phyloP scores from a whole-genome alignment of 2,113 vertebrate genomes.

The Perca schrenkii region DNA sequence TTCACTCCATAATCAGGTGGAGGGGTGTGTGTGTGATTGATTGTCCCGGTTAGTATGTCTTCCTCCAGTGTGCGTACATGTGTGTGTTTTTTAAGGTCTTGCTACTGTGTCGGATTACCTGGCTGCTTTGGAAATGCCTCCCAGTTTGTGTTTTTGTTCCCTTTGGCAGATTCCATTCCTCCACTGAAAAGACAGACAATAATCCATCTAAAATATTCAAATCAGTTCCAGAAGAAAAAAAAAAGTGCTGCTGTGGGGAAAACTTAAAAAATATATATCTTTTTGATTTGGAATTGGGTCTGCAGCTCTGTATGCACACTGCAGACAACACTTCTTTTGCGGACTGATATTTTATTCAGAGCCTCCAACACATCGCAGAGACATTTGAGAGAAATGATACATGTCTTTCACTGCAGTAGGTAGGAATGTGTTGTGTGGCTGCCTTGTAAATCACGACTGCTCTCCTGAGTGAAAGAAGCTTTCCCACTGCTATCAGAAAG shows the following conservation, averaged over 20 bases:
- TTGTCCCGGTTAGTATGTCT: conserved; percentile 46
- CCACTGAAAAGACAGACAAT: conserved; percentile 39
- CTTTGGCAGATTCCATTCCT: conserved; percentile 43
- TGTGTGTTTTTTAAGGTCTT: conserved; percentile 29
- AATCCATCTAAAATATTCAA: conserved; percentile 68
- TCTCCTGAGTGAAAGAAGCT: conserved; percentile 33
- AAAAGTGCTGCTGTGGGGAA: conserved; percentile 10
- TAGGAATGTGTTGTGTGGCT: conserved; percentile 45
- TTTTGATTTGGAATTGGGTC: conserved; percentile 65
- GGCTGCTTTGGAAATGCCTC: conserved; percentile 59
- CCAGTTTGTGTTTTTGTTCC: conserved; percentile 62
- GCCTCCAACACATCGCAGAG: conserved; percentile 49
- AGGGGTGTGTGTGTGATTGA: conserved; percentile 62
- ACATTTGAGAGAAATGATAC: conserved; percentile 67
- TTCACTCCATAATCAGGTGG: conserved; percentile 84
- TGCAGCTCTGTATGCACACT: conserved; percentile 46
- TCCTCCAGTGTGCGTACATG: conserved; percentile 6
- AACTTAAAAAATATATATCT: conserved; percentile 42
- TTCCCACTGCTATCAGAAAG: conserved; percentile 33
- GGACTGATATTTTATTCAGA: conserved; percentile 71
- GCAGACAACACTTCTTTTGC: conserved; percentile 47
- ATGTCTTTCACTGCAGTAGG: conserved; percentile 56
- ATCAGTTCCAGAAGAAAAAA: conserved; percentile 25
- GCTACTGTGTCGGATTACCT: conserved; percentile 79
- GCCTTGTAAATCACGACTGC: conserved; percentile 52